These are phyloP conservation scores for Clamator glandarius DNA, from an alignment of 2,797 vertebrate species.

Conservation along the genomic window DNA sequence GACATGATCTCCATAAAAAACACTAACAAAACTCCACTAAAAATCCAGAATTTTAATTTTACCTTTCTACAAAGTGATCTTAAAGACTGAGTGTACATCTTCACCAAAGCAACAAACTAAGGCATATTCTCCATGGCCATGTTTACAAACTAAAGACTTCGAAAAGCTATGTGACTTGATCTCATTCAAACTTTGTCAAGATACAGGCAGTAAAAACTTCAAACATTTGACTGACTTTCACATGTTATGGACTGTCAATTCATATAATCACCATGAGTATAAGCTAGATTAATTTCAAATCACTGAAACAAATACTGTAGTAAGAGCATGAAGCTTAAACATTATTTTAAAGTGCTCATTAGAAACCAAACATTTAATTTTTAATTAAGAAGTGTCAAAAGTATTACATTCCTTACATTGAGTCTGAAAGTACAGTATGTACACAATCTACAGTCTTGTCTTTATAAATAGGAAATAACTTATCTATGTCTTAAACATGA, in stretches of 20 bases:
- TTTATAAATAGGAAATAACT: slow-evolving; percentile 49
- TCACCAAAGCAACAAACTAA: slow-evolving; percentile 24
- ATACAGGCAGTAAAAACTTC: background rate
- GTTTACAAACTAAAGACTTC: background rate
- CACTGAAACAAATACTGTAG: background rate
- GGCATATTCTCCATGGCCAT: background rate
- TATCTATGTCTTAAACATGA: background rate
- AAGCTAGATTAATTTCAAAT: slow-evolving; percentile 1
- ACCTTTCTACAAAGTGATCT: slow-evolving; percentile 39
- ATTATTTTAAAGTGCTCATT: slow-evolving; percentile 52
- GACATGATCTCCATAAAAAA: background rate
- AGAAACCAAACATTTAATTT: slow-evolving; percentile 19
- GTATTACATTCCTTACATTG: slow-evolving; percentile 46
- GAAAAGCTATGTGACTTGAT: background rate
- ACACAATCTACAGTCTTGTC: slow-evolving; percentile 48
- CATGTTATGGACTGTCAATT: background rate
- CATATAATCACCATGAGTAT: background rate
- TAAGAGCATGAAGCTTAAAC: slow-evolving; percentile 10
- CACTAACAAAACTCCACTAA: background rate
- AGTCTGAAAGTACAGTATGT: slow-evolving; percentile 42
- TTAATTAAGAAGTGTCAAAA: slow-evolving; percentile 32
- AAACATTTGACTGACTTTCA: background rate
- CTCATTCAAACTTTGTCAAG: background rate
- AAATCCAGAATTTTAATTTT: slow-evolving; percentile 37
- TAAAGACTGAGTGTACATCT: background rate